A percentile compares a stretch with the other conserved stretches of the same genome.
These are phyloP conservation scores for Iphiclides podalirius DNA, from an alignment of 2,888 invertebrate species.

Conservation along the genomic window DNA sequence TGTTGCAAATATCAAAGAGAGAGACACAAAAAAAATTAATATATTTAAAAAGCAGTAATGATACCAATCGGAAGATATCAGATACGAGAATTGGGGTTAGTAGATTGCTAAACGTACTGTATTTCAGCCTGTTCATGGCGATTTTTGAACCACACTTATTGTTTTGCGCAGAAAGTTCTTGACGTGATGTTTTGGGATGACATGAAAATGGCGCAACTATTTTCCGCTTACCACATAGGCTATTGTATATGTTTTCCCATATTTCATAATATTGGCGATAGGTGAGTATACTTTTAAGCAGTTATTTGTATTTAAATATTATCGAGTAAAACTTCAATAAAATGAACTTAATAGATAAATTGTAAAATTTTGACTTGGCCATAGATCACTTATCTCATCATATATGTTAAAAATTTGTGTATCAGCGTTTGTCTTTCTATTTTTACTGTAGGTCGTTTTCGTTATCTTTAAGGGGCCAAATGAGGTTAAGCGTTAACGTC, in stretches of 20 bases:
- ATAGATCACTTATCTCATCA: too few species aligned
- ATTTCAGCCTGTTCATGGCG: too few species aligned
- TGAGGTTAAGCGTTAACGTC: too few species aligned
- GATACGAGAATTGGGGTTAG: conserved; percentile 29
- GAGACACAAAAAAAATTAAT: conserved; percentile 7
- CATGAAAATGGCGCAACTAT: conserved; percentile 54
- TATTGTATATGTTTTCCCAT: conserved; percentile 70
- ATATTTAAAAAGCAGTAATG: conserved; percentile 3
- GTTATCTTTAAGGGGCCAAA: too few species aligned
- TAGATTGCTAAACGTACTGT: background rate
- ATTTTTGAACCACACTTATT: too few species aligned
- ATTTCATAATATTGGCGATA: conserved; percentile 66
- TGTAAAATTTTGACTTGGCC: too few species aligned
- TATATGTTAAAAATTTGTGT: too few species aligned
- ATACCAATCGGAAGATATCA: conserved; percentile 22
- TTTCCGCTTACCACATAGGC: conserved; percentile 68
- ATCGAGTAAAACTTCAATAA: background rate
- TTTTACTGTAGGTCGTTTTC: too few species aligned
- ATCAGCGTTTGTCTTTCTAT: too few species aligned
- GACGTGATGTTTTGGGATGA: conserved; percentile 62
- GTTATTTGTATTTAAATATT: background rate
- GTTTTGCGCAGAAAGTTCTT: conserved; percentile 40
- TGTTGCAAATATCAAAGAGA: conserved; percentile 49
- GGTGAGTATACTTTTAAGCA: conserved; percentile 38
- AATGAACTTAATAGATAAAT: too few species aligned